phyloP scores from a whole-genome alignment of 2,888 invertebrate genomes.

The Prosopocoilus inquinatus region DNA sequence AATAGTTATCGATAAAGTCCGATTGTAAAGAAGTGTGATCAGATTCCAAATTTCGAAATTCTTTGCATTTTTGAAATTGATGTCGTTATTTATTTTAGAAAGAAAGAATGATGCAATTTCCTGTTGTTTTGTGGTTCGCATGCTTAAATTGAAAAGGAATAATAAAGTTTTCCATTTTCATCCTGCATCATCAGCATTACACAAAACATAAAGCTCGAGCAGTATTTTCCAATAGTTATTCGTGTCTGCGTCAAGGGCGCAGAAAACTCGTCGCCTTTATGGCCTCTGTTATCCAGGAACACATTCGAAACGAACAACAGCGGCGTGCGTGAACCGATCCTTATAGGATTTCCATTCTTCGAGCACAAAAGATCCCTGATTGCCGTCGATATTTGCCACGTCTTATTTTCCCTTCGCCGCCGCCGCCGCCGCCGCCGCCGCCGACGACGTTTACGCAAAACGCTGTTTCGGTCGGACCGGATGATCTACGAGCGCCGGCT shows the following conservation, averaged over 20 bases:
- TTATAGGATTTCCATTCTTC: conserved; percentile 1
- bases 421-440: no score
- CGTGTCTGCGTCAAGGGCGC: background rate
- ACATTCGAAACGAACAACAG: background rate
- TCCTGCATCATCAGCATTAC: background rate
- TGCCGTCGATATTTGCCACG: background rate
- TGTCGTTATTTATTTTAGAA: no score
- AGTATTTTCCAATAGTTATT: background rate
- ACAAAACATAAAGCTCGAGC: background rate
- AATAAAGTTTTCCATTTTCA: no score
- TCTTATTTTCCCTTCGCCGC: background rate
- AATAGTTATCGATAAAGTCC: no score
- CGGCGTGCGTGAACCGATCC: background rate
- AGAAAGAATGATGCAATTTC: no score
- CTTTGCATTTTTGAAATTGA: no score
- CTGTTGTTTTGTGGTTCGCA: no score
- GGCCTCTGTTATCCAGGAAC: background rate
- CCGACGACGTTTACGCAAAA: no score
- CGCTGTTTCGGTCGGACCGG: no score
- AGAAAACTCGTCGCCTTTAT: background rate
- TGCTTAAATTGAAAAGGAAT: no score
- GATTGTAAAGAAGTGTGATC: no score
- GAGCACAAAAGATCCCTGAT: conserved; percentile 1
- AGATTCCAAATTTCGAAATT: no score
- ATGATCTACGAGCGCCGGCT: background rate